Conservation (phyloP, 1,140 invertebrate species). For the Polypedilum pembai region DNA sequence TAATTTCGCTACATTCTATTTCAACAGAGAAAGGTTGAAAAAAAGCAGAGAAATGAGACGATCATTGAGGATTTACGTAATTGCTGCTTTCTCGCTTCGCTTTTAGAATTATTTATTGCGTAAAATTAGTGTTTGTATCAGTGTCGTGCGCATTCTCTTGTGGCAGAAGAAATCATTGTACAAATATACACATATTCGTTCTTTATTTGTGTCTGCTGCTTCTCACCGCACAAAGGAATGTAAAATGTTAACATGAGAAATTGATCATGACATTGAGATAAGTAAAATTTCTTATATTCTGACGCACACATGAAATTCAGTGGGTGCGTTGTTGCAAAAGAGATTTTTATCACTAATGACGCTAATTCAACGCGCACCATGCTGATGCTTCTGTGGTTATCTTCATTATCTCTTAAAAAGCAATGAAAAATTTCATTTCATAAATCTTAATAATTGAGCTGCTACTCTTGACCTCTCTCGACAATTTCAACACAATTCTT, state of each 20-base stretch:
- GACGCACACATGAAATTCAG: neutral
- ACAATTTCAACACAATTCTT: too few relatives aligned
- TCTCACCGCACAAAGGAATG: neutral
- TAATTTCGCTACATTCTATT: too few relatives aligned
- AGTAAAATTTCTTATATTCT: neutral
- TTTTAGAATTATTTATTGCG: neutral
- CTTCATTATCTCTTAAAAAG: neutral
- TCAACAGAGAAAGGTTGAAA: neutral
- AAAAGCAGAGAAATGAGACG: neutral
- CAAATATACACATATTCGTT: neutral
- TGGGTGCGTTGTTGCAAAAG: neutral
- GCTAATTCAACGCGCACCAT: neutral
- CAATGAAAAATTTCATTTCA: neutral
- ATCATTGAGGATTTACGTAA: conserved; percentile 6
- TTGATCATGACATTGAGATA: conserved; percentile 17
- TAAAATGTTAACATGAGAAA: neutral
- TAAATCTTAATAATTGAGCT: neutral
- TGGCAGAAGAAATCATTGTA: neutral
- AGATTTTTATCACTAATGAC: conserved; percentile 3
- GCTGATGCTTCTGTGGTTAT: neutral
- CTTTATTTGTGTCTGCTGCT: too few relatives aligned
- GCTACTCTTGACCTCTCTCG: neutral
- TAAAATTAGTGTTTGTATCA: neutral
- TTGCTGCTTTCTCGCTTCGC: neutral
- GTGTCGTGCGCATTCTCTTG: too few relatives aligned